Evolutionary conservation across 2,797 vertebrate species (phyloP).

Genomic region (Sylvilagus floridanus): DNA sequence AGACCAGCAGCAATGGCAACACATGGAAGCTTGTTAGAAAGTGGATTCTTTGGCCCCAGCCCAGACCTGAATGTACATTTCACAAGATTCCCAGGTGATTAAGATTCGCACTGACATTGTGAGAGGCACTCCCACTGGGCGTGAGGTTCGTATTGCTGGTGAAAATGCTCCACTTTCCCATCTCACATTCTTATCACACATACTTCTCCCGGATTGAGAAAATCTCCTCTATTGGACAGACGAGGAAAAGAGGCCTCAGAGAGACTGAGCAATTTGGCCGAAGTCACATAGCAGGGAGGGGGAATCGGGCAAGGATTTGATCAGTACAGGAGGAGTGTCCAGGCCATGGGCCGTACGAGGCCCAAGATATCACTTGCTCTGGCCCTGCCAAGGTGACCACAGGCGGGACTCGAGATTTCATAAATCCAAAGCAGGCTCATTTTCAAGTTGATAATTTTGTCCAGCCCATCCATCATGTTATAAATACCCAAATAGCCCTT

Average conservation of each 20-base stretch:
- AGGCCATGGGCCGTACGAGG: too few relatives aligned
- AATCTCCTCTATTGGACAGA: not conserved
- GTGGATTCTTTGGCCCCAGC: not conserved
- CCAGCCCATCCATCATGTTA: too few relatives aligned
- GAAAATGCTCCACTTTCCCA: constrained; percentile 88
- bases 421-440: too few relatives aligned
- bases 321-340: not conserved
- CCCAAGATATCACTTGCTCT: too few relatives aligned
- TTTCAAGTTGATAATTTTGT: too few relatives aligned
- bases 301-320: not conserved
- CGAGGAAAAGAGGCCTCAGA: not conserved
- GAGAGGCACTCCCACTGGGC: not conserved
- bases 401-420: too few relatives aligned
- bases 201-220: not conserved
- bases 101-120: not conserved
- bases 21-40: not conserved
- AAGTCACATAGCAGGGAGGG: not conserved
- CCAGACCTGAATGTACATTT: not conserved
- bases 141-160: constrained; percentile 82
- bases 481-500: not conserved
- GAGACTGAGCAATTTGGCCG: not conserved
- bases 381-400: too few relatives aligned
- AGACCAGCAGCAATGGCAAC: not conserved
- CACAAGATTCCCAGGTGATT: not conserved
- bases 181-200: constrained; percentile 72